Base-by-base conservation (phyloP, 2,888 invertebrate genomes). In the Allacma fusca region DNA sequence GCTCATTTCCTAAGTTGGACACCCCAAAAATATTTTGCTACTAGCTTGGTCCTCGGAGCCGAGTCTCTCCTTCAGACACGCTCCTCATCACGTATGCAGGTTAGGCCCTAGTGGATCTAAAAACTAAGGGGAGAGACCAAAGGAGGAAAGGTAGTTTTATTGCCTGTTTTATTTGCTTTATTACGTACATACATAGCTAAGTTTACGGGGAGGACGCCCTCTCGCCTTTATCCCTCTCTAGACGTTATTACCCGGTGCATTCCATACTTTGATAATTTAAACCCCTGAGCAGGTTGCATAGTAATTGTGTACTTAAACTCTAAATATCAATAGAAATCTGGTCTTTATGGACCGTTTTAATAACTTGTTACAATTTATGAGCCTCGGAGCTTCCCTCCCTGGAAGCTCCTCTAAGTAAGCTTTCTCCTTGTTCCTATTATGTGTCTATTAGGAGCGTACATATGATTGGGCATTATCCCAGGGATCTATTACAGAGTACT, bases 291-390 rank as follows among this genome's bases (percentile, higher is more conserved):
- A 69, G 57, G 72, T 72, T 72, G 72, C 72, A 72, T 75, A 67
- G 75, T 75, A 75, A 75, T 75, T 75, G 75, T 68, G 68, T 75
- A 69, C 68, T 75, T 75, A 68, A 75, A 68, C 44, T 67, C 75
- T 68, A 68, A 75, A 75, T 75, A 75, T 68, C 75, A 68, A 68
- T 67, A 40, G 75, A 50, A 57, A 68, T 75, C 75, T 67, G 21
- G 40, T 67, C 75, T 65, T 75, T 75, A 75, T 75, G 75, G 75
- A 57, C 75, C 67, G 50, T 57, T 75, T 59, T 75, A 75, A 75
- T 75, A 69, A 75, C 68, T 75, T 75, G 75, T 57, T 67, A 44
- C 68, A 68, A 75, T 75, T 75, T 75, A 75, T 69, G 75, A 57
- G 69, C 7, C 50, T n/a, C 19, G 5, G 9, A 5, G 16, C 2